Base-by-base conservation (phyloP, 2,797 vertebrate species). In the Gila robusta region DNA sequence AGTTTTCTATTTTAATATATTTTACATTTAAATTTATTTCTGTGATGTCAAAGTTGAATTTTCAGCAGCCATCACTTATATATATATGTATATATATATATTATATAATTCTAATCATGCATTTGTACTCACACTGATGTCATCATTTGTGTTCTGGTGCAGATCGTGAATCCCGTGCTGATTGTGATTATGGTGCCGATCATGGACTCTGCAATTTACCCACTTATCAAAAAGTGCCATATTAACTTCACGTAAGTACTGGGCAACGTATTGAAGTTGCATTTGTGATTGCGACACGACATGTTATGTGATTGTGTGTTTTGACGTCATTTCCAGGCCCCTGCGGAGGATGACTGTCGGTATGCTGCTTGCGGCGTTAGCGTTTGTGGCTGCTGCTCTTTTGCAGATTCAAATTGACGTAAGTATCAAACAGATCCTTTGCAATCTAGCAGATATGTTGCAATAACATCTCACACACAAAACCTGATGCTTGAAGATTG, bases 341-440 rank as follows among this genome's bases (percentile, higher is more conserved):
- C 88, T 99, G 71, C 96, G 83, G 93, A 99, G 85, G 93, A 99
- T 99, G 79, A 97, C 97, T 0, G 96, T 98, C 0, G 98, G 98
- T 0, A 99, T 99, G 98, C 90, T 98, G 41, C n/a, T 99, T 0
- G 98, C 97, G 1, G 94, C 95, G n/a, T 21, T 98, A 21, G 98
- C 98, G 0, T 99, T 99, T 44, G 88, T 99, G 44, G 93, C 90
- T 8, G 98, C 98, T n/a, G 97, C 94, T 1, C 62, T 99, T 28
- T 78, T 99, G 62, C 97, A 99, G 92, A 2, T 98, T n/a, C 89
- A 98, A 92, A 97, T 99, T 37, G 98, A 99, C 4, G 98, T 99
- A 92, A 97, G 97, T 95, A 44, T 4, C 62, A 26, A 47, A 5
- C 62, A 16, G 26, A 72, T 44, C 37, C 1, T 39, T 47, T 52